These are phyloP conservation scores for Nibea albiflora DNA, from an alignment of 2,113 vertebrate species.

Conservation along the genomic window DNA sequence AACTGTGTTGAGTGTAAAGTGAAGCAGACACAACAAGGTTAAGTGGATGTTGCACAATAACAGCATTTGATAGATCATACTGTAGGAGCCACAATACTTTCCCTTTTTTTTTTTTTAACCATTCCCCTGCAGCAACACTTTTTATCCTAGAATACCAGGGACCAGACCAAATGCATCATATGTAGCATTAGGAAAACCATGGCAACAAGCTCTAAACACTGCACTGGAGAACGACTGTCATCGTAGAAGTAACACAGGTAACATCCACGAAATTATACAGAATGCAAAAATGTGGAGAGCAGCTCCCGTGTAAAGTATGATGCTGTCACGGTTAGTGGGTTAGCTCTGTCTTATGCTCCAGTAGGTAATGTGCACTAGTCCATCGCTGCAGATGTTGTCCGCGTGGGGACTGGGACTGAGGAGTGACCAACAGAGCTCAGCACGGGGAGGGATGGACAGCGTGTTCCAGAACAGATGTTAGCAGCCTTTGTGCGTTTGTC, in stretches of 20 bases:
- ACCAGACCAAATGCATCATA: not conserved
- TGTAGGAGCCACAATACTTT: constrained; percentile 12
- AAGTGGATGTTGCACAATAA: constrained; percentile 31
- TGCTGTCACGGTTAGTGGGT: constrained; percentile 62
- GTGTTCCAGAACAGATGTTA: constrained; percentile 83
- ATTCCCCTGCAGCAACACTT: not conserved
- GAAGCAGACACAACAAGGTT: constrained; percentile 4
- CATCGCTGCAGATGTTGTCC: constrained; percentile 81
- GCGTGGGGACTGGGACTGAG: constrained; percentile 61
- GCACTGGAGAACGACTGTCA: not conserved
- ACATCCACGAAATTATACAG: not conserved
- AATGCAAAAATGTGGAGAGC: not conserved
- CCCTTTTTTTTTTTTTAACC: not conserved
- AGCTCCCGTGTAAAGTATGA: constrained; percentile 26
- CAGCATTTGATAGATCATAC: constrained; percentile 1
- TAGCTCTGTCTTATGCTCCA: constrained; percentile 73
- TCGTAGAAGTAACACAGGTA: not conserved
- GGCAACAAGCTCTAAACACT: not conserved
- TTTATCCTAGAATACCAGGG: too few species aligned
- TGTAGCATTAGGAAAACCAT: not conserved
- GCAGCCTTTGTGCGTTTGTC: constrained; percentile 77
- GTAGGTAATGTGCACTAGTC: constrained; percentile 79
- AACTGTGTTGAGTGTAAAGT: constrained; percentile 3
- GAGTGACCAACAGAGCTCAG: constrained; percentile 77
- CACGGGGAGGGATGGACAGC: constrained; percentile 66